Evolutionary conservation across 2,888 invertebrate genomes (phyloP).

Genomic region (Chydorus sphaericus): DNA sequence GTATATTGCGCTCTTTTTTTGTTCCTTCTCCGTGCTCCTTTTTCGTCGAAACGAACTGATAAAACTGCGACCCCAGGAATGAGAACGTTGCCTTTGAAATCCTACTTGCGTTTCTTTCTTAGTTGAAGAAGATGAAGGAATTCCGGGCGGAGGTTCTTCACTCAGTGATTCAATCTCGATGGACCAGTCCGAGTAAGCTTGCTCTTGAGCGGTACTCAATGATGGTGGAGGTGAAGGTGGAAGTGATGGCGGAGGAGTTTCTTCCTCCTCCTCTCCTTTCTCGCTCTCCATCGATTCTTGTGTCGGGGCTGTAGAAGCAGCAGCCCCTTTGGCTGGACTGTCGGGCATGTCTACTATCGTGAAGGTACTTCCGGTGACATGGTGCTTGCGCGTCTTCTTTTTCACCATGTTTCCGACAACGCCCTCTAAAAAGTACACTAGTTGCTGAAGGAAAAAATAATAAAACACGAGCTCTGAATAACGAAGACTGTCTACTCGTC

Average conservation of each 20-base stretch:
- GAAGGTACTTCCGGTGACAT: no score
- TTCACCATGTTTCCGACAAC: no score
- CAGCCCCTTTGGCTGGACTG: no score
- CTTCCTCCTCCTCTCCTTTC: not conserved
- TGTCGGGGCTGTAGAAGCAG: no score
- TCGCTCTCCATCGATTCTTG: no score
- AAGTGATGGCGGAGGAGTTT: not conserved
- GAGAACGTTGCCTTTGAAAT: not conserved
- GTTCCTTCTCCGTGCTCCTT: not conserved
- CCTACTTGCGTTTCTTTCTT: no score
- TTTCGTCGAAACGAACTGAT: not conserved
- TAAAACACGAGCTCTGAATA: no score
- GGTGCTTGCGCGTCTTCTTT: no score
- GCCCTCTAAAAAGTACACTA: no score
- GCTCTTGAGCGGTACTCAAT: not conserved
- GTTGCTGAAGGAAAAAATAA: no score
- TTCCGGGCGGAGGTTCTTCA: not conserved
- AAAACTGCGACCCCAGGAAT: not conserved
- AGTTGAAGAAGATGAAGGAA: not conserved
- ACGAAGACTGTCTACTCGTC: no score
- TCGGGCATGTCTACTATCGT: no score
- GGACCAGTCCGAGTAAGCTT: not conserved
- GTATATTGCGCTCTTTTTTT: not conserved
- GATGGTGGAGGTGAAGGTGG: not conserved
- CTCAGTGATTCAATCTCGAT: not conserved